phyloP scores from a whole-genome alignment of 2,113 vertebrate species.

The Oceanites oceanicus region DNA sequence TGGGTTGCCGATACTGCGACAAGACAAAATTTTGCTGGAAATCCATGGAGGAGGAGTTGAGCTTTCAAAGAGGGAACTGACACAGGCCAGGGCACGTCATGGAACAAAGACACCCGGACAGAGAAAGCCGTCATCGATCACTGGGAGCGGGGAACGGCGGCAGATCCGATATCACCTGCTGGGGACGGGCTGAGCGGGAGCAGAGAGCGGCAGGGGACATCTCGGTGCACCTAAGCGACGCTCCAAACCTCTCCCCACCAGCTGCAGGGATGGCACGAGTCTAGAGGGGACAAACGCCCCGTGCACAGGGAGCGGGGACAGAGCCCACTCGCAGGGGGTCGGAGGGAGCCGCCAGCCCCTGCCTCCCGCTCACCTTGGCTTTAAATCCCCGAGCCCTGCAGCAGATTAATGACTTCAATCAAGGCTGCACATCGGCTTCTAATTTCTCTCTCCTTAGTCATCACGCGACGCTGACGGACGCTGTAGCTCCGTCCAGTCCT shows the following conservation, averaged over 20 bases:
- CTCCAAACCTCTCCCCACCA: background rate
- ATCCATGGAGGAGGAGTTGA: background rate
- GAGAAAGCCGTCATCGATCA: background rate
- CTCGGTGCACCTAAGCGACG: background rate
- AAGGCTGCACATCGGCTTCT: background rate
- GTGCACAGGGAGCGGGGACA: background rate
- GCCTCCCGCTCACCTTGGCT: background rate
- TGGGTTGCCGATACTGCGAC: background rate
- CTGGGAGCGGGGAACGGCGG: background rate
- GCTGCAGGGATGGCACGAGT: background rate
- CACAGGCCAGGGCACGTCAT: background rate
- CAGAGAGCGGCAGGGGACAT: background rate
- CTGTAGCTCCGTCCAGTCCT: background rate
- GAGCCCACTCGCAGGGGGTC: fast-evolving
- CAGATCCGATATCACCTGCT: background rate
- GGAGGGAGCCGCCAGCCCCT: background rate
- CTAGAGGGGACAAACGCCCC: background rate
- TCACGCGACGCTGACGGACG: fast-evolving
- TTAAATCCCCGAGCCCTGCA: background rate
- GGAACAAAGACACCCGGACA: background rate
- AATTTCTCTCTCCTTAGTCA: background rate
- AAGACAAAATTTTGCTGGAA: background rate
- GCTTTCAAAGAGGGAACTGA: background rate
- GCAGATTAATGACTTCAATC: background rate
- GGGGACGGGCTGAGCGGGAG: background rate